Percentiles rank a stretch among this genome's conserved stretches.
Evolutionary conservation across 2,797 vertebrate genomes (phyloP).

Genomic region (Sebastes baramenuke): DNA sequence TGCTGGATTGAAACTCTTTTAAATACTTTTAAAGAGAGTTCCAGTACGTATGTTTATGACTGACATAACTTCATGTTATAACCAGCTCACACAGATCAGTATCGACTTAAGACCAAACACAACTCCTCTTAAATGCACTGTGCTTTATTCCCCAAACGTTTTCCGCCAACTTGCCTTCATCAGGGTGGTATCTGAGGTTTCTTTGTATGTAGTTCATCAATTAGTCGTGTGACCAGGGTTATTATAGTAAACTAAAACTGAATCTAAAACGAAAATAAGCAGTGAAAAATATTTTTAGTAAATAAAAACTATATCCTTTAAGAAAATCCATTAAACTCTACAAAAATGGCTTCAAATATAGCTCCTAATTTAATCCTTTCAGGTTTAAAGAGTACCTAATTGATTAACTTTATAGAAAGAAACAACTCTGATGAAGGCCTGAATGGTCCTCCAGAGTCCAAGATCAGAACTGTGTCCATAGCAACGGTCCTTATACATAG

Average conservation of each 20-base stretch:
- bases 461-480: too few relatives aligned
- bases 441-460: too few relatives aligned
- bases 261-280: accelerated
- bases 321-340: background rate
- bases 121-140: background rate
- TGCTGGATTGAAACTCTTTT: background rate
- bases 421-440: background rate
- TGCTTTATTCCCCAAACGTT: background rate
- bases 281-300: too few relatives aligned
- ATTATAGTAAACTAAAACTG: too few relatives aligned
- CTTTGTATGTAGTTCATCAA: background rate
- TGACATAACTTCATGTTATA: background rate
- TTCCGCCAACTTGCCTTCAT: background rate
- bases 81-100: background rate
- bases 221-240: background rate
- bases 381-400: background rate
- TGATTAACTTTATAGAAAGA: background rate
- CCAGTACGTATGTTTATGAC: background rate
- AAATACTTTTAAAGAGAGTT: background rate
- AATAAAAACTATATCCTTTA: too few relatives aligned
- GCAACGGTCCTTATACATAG: too few relatives aligned
- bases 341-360: background rate
- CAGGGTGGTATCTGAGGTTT: background rate
- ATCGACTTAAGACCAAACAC: background rate
- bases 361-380: too few relatives aligned